phyloP scores from a whole-genome alignment of 2,888 invertebrate genomes.

The Podotricha telesiphe region DNA sequence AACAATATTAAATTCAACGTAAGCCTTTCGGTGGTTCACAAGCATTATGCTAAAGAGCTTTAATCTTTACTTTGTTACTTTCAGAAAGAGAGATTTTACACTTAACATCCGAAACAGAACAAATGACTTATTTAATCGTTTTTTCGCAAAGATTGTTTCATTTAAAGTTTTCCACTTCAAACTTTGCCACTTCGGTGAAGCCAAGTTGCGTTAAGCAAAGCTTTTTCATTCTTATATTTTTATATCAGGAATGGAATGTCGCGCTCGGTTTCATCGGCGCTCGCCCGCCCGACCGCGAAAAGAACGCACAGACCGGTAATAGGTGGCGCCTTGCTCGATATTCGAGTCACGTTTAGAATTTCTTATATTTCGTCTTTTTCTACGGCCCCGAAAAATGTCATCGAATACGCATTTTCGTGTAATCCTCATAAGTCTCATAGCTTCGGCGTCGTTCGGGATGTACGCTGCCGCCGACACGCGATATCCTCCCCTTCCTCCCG shows the following conservation, averaged over 20 bases:
- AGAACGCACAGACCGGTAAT: slow-evolving; percentile 78
- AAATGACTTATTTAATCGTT: slow-evolving; percentile 61
- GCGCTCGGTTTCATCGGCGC: slow-evolving; percentile 78
- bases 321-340: slow-evolving; percentile 75
- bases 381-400: slow-evolving; percentile 82
- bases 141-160: slow-evolving; percentile 78
- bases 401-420: slow-evolving; percentile 83
- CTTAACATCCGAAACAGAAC: slow-evolving; percentile 24
- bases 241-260: slow-evolving; percentile 81
- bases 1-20: slow-evolving; percentile 51
- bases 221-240: slow-evolving; percentile 82
- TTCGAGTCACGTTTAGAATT: slow-evolving; percentile 82
- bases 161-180: slow-evolving; percentile 83
- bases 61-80: neutral
- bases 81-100: slow-evolving; percentile 14
- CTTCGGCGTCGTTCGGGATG: slow-evolving; percentile 65
- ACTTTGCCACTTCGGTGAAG: slow-evolving; percentile 81
- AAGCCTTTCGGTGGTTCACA: slow-evolving; percentile 43
- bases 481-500: slow-evolving; percentile 51
- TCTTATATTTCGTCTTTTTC: slow-evolving; percentile 84
- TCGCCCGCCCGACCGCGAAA: slow-evolving; percentile 77
- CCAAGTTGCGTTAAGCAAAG: slow-evolving; percentile 82
- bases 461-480: slow-evolving; percentile 56
- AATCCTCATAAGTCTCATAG: slow-evolving; percentile 82
- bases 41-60: neutral